Evolutionary conservation across 1,140 invertebrate species (phyloP), one percentile per base, ranked within the genome.

Genomic region (Drepana arcuata): DNA sequence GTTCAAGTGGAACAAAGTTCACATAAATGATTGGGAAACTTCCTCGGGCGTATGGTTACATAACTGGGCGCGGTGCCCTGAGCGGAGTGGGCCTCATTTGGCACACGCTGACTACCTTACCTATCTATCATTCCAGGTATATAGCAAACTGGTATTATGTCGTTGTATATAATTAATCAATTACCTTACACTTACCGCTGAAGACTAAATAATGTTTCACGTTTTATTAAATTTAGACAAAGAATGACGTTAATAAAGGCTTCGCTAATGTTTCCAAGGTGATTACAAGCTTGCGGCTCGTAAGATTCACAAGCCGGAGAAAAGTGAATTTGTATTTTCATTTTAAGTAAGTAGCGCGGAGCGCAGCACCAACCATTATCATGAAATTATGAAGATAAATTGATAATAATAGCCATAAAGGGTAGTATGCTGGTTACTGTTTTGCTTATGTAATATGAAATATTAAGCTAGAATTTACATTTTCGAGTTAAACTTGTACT

Each of bases 21-120:
- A 46, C 41, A 41, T 56, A 58, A 68, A 61, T 62, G 50, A 65
- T 62, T 54, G 52, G 44, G 44, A 51, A 71, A 63, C 46, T 62
- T 51, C 45, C 52, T 53, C 40, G 38, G 47, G 58, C 49, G 61
- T 54, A 57, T 49, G 58, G 55, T 70, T 65, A 62, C 50, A 53
- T 65, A 68, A 68, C 52, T 62, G 41, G 55, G 53, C 38, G 55
- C 34, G 47, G 45, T 52, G 38, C 46, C 23, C 33, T 44, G 40
- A 36, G 35, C 27, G 34, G 29, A 29, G 35, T 40, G 42, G 50
- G 47, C 53, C 54, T 56, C 55, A 60, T 67, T 70, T 64, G 41
- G 38, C 37, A 34, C 28, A 41, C 28, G 35, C 11, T 14, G 16
- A 36, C 15, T 18, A 24, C 32, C 32, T 40, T 18, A 14, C 24